These are phyloP conservation scores for Stratiolaelaps scimitus DNA, from an alignment of 1,140 invertebrate genomes.

Conservation along the genomic window DNA sequence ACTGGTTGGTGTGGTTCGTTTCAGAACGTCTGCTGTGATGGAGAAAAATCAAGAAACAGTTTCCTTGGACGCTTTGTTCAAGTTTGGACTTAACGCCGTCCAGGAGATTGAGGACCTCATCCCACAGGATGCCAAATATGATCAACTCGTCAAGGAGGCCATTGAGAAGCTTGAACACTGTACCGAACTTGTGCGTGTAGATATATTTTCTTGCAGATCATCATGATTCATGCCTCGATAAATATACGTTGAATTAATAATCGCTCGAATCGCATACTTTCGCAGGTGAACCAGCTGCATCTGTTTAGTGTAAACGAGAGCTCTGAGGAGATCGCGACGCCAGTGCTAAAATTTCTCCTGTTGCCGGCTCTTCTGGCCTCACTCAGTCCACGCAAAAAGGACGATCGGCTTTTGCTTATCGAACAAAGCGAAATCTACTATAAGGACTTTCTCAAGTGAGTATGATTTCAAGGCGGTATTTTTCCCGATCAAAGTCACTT, in stretches of 20 bases:
- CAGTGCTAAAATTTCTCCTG: constrained; percentile 19
- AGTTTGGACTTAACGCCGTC: constrained; percentile 6
- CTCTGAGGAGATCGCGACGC: constrained; percentile 15
- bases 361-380: constrained; percentile 2
- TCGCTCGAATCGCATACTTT: background rate
- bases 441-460: constrained; percentile 22
- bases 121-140: constrained; percentile 2
- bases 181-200: background rate
- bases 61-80: constrained; percentile 7
- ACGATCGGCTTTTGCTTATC: background rate
- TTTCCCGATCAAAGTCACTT: too few relatives aligned
- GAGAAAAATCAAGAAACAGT: background rate
- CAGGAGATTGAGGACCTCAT: background rate
- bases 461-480: too few relatives aligned
- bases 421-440: constrained; percentile 7
- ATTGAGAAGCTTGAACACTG: constrained; percentile 3
- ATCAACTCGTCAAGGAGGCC: background rate
- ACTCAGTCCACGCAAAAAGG: background rate
- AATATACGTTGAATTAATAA: too few relatives aligned
- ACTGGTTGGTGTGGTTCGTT: background rate
- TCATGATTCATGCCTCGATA: background rate
- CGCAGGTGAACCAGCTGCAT: constrained; percentile 3
- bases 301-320: constrained; percentile 16
- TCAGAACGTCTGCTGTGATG: background rate
- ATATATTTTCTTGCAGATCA: constrained; percentile 7